These are phyloP conservation scores for Cyphomyrus plagiostoma DNA, from an alignment of 2,113 vertebrate genomes.

Conservation along the genomic window DNA sequence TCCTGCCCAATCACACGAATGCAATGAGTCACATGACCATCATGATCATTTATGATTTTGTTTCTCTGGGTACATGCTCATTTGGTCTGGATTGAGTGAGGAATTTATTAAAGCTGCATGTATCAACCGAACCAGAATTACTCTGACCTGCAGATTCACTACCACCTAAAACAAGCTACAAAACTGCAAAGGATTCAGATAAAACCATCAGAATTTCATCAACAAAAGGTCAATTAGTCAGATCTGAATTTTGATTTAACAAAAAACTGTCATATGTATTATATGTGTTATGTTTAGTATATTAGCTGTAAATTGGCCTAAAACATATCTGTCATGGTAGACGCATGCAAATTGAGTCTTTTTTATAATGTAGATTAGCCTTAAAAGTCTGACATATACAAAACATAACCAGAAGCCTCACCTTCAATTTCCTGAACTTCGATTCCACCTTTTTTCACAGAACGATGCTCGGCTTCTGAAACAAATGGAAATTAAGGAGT, in stretches of 20 bases:
- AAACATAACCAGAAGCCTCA: conserved; percentile 36
- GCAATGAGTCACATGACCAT: not conserved
- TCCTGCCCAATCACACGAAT: not conserved
- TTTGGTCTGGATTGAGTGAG: not conserved
- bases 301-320: not conserved
- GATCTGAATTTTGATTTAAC: not conserved
- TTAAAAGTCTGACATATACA: not conserved
- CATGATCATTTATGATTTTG: too few species aligned
- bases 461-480: conserved; percentile 83
- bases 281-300: not conserved
- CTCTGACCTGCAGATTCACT: not conserved
- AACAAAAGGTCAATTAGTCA: not conserved
- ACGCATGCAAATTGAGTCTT: not conserved
- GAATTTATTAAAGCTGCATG: not conserved
- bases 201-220: not conserved
- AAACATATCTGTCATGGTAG: not conserved
- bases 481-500: conserved; percentile 7
- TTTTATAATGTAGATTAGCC: not conserved
- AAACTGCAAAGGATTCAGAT: not conserved
- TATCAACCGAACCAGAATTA: not conserved
- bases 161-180: not conserved
- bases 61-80: not conserved
- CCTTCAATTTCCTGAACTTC: conserved; percentile 85
- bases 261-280: not conserved
- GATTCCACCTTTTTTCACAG: conserved; percentile 94